phyloP scores from a whole-genome alignment of 2,888 invertebrate genomes.

The Podabrus alpinus region DNA sequence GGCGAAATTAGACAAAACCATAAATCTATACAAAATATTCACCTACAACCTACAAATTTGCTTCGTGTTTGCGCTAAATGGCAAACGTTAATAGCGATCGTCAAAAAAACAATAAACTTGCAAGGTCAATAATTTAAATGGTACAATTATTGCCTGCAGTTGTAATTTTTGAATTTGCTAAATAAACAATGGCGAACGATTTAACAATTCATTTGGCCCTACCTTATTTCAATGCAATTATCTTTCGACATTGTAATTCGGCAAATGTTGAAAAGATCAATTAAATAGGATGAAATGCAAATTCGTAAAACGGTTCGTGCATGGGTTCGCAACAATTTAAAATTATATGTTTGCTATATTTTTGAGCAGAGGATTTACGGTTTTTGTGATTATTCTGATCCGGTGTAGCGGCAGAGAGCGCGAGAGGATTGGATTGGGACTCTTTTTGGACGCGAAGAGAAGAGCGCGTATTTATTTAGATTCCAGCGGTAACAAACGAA shows the following conservation, averaged over 20 bases:
- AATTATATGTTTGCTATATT: not conserved
- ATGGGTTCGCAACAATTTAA: not conserved
- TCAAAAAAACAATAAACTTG: not conserved
- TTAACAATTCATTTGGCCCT: not conserved
- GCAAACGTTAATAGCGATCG: not conserved
- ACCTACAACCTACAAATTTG: not conserved
- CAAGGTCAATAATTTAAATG: not conserved
- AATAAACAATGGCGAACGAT: not conserved
- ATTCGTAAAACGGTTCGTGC: not conserved
- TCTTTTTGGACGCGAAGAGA: too few relatives aligned
- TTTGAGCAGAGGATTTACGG: not conserved
- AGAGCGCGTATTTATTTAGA: too few relatives aligned
- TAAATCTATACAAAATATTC: not conserved
- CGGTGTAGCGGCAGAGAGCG: not conserved
- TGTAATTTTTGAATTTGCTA: not conserved
- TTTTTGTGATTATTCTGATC: not conserved
- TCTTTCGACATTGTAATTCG: not conserved
- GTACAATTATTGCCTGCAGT: not conserved
- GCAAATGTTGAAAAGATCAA: not conserved
- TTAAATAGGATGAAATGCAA: not conserved
- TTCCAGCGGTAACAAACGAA: not conserved
- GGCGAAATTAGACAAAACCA: not conserved
- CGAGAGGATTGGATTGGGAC: too few relatives aligned
- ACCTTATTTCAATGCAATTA: not conserved
- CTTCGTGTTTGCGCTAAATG: not conserved